Conservation (phyloP, 2,113 vertebrate genomes). For the Hippotragus niger region DNA sequence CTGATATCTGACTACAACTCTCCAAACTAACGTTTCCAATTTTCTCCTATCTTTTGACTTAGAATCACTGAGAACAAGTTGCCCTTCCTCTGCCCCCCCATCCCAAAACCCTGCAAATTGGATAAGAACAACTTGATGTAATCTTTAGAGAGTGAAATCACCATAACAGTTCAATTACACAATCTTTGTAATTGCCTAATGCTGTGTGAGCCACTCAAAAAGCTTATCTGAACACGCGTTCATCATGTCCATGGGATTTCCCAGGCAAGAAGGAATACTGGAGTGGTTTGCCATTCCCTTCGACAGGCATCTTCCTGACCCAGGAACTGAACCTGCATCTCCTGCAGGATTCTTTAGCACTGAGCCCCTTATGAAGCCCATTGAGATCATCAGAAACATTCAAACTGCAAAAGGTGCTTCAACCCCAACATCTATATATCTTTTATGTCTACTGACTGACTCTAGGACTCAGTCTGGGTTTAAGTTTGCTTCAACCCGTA, state of each 20-base stretch:
- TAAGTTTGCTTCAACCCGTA: background rate
- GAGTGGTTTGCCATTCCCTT: background rate
- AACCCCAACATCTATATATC: background rate
- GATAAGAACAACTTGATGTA: background rate
- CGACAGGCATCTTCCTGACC: background rate
- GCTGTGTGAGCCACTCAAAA: background rate
- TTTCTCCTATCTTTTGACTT: background rate
- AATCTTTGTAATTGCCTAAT: background rate
- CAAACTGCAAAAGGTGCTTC: background rate
- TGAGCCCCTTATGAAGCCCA: background rate
- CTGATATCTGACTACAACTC: background rate
- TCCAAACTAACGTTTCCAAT: background rate
- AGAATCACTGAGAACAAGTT: background rate
- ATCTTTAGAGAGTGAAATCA: background rate
- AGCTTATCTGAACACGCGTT: background rate
- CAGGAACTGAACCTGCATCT: background rate
- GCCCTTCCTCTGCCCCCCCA: accelerated
- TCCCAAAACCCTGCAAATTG: background rate
- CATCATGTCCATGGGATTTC: background rate
- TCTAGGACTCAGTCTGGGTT: background rate
- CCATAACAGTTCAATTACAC: background rate
- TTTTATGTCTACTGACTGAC: background rate
- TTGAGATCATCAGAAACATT: background rate
- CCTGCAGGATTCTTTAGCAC: background rate
- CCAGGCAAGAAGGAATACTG: background rate